A percentile compares a stretch with the other conserved stretches of the same genome.
phyloP scores from a whole-genome alignment of 2,797 vertebrate genomes.

The Amniataba percoides region DNA sequence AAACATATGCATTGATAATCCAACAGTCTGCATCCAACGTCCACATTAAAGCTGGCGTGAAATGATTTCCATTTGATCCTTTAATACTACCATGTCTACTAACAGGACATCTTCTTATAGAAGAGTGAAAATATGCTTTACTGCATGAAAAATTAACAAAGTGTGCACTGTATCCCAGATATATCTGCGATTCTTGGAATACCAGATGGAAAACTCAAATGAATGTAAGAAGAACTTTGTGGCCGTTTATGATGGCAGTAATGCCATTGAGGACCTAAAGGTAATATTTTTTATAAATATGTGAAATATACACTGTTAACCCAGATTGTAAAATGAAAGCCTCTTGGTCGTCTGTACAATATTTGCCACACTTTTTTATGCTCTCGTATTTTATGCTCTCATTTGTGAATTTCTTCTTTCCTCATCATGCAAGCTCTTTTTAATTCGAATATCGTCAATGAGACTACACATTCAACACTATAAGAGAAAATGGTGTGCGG shows the following conservation, averaged over 20 bases:
- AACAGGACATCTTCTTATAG: not conserved
- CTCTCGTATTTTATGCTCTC: not conserved
- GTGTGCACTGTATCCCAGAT: constrained; percentile 82
- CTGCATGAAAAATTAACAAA: not conserved
- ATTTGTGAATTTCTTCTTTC: constrained; percentile 13
- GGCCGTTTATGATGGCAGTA: constrained; percentile 95
- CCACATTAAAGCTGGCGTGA: not conserved
- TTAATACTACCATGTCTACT: not conserved
- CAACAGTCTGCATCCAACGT: not conserved
- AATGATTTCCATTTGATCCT: constrained; percentile 23
- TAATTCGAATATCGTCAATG: constrained; percentile 41
- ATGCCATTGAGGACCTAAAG: constrained; percentile 94
- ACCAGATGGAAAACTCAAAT: constrained; percentile 97
- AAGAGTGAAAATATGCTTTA: not conserved
- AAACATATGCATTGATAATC: constrained; percentile 19
- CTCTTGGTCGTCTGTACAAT: not conserved
- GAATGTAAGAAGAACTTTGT: constrained; percentile 98
- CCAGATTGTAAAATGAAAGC: not conserved
- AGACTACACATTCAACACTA: constrained; percentile 44
- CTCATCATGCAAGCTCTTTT: constrained; percentile 3
- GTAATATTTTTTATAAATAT: constrained; percentile 50
- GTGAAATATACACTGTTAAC: not conserved
- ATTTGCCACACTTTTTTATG: not conserved
- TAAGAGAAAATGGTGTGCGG: constrained; percentile 46
- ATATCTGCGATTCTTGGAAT: constrained; percentile 94